A percentile compares a stretch with the other conserved stretches of the same genome.
These are phyloP conservation scores for Notarius quadriscutis DNA, from an alignment of 2,113 vertebrate species.

Conservation along the genomic window DNA sequence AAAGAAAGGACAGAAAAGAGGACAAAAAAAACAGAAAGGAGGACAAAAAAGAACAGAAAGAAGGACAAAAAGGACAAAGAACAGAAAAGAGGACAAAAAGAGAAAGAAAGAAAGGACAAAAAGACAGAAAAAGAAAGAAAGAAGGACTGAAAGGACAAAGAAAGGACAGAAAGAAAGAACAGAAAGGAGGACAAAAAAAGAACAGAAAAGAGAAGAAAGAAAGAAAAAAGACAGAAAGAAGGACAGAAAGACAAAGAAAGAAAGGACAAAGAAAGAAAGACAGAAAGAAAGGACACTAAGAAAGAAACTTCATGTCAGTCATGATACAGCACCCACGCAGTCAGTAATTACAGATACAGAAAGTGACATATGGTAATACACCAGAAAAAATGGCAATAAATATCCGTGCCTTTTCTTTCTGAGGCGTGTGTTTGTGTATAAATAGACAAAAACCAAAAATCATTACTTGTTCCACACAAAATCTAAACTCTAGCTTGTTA, in stretches of 20 bases:
- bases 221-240: neutral
- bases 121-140: neutral
- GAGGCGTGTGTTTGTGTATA: neutral
- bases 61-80: neutral
- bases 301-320: neutral
- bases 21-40: too few species aligned
- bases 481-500: neutral
- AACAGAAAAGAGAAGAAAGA: neutral
- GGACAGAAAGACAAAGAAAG: too few species aligned
- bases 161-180: neutral
- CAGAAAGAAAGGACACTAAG: neutral
- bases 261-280: neutral
- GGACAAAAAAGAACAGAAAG: neutral
- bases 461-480: neutral
- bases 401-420: neutral
- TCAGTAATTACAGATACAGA: neutral
- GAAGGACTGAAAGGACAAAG: neutral
- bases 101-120: neutral
- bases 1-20: neutral
- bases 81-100: neutral
- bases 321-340: neutral
- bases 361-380: neutral
- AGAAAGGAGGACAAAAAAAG: neutral
- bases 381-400: neutral
- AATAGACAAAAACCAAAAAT: neutral